Evolutionary conservation across 2,888 invertebrate genomes (phyloP), one percentile per base, ranked within the genome.

Genomic region (Mantis religiosa): DNA sequence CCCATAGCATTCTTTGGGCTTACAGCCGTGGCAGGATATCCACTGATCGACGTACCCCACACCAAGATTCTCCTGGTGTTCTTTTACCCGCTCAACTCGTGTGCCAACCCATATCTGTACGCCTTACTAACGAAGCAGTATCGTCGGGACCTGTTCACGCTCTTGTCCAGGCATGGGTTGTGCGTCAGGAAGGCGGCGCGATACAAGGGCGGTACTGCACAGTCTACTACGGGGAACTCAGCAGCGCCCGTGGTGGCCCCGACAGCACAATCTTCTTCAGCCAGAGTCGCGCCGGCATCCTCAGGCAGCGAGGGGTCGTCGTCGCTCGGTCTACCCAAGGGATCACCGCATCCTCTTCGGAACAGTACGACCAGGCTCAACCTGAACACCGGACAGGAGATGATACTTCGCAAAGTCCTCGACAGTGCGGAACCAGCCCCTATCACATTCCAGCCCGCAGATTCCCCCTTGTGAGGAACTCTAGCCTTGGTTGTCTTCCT

Each of bases 91-190:
- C 93, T 96, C 90, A 96, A 96, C 92, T 95, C 95, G 2, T 96
- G 95, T 92, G 95, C 96, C 90, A 96, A 96, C 92, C 96, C 96
- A 0, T 96, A 95, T 92, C 93, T 96, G 81, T 96, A 96, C 92
- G 96, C 96, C 8, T 94, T 96, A 89, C 93, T 96, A 89, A 96
- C 96, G 3, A 95, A 95, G 91, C 95, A 95, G 92, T 95, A 95
- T 91, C 93, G 95, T 89, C 92, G 95, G 83, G 95, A 96, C 91
- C 93, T 95, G 90, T 94, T 94, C 91, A 93, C 94, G 85, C 92
- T 95, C 28, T 93, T 95, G 92, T 94, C 94, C 88, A 92, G 94
- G 88, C 92, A 93, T 88, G 94, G 94, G 3, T 89, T 94, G 87
- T 94, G 93, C 91, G 93, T 93, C 89, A 93, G 93, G 90, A 91